A percentile compares a stretch with the other conserved stretches of the same genome.
Evolutionary conservation across 1,140 invertebrate species (phyloP).

Genomic region (Campoletis sonorensis): DNA sequence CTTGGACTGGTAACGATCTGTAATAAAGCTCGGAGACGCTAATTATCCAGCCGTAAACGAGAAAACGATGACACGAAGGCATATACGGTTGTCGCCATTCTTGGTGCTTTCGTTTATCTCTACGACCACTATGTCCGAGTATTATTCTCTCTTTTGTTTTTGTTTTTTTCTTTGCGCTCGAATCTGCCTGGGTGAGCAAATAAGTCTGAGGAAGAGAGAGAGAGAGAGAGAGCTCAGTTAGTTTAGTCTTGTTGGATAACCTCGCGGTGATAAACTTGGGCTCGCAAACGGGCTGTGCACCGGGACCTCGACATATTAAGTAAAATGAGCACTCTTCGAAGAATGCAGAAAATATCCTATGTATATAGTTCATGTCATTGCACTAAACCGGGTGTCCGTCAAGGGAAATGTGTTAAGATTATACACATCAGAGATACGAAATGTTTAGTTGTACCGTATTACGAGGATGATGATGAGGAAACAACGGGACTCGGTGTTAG

Average conservation of each 20-base stretch:
- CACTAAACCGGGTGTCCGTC: constrained; percentile 1
- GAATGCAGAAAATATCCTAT: no score
- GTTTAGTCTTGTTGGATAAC: constrained; percentile 76
- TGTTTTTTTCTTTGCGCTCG: background rate
- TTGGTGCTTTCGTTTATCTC: constrained; percentile 46
- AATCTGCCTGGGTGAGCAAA: background rate
- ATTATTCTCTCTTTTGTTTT: constrained; percentile 19
- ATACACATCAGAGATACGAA: background rate
- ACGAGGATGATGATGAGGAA: constrained; percentile 30
- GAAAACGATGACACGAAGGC: constrained; percentile 71
- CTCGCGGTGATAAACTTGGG: constrained; percentile 68
- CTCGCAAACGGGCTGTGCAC: constrained; percentile 15
- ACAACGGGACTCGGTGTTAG: constrained; percentile 43
- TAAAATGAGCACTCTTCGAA: constrained; percentile 8
- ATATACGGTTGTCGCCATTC: constrained; percentile 67
- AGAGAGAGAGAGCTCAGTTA: constrained; percentile 62
- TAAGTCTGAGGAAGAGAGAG: constrained; percentile 2
- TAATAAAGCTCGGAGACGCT: constrained; percentile 63
- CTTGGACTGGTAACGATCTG: constrained; percentile 48
- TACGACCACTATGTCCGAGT: constrained; percentile 2
- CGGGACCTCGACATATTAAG: constrained; percentile 33
- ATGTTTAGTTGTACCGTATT: background rate
- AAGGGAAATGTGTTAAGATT: background rate
- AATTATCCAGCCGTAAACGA: constrained; percentile 75
- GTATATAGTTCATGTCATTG: background rate